Percentiles rank a stretch among this genome's conserved stretches.
phyloP scores from a whole-genome alignment of 2,797 vertebrate genomes.

The Anabas testudineus region DNA sequence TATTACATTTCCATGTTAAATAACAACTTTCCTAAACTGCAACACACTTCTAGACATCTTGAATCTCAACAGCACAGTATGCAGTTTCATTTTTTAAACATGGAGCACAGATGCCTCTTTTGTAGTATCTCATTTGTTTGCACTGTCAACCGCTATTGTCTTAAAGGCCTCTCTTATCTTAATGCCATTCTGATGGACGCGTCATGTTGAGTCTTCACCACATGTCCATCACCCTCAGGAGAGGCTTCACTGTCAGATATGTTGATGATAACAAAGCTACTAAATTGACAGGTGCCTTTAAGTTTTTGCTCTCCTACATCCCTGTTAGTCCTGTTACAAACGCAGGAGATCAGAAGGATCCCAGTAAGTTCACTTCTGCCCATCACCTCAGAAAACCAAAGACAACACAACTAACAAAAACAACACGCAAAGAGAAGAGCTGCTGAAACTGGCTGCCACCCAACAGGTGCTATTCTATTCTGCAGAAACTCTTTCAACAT shows the following conservation, averaged over 20 bases:
- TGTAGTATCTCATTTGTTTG: constrained; percentile 27
- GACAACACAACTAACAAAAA: too few relatives aligned
- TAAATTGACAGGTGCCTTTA: too few relatives aligned
- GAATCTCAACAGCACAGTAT: constrained; percentile 17
- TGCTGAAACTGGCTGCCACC: too few relatives aligned
- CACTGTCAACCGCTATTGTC: constrained; percentile 26
- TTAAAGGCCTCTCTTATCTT: constrained; percentile 19
- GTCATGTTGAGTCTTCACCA: constrained; percentile 9
- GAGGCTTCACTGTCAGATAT: constrained; percentile 2
- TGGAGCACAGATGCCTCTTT: constrained; percentile 15
- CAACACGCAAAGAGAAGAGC: too few relatives aligned
- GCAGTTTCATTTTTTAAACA: constrained; percentile 3
- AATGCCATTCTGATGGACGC: neutral
- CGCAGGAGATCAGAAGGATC: too few relatives aligned
- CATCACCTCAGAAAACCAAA: too few relatives aligned
- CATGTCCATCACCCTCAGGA: neutral
- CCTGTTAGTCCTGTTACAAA: too few relatives aligned
- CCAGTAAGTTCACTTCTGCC: too few relatives aligned
- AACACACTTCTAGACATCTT: constrained; percentile 5
- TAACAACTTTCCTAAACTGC: constrained; percentile 6
- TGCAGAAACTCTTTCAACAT: constrained; percentile 15
- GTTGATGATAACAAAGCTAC: too few relatives aligned
- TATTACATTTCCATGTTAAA: constrained; percentile 17
- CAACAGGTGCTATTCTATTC: too few relatives aligned
- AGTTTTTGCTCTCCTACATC: too few relatives aligned